Conservation (phyloP, 2,113 vertebrate species). For the Phaetusa simplex region DNA sequence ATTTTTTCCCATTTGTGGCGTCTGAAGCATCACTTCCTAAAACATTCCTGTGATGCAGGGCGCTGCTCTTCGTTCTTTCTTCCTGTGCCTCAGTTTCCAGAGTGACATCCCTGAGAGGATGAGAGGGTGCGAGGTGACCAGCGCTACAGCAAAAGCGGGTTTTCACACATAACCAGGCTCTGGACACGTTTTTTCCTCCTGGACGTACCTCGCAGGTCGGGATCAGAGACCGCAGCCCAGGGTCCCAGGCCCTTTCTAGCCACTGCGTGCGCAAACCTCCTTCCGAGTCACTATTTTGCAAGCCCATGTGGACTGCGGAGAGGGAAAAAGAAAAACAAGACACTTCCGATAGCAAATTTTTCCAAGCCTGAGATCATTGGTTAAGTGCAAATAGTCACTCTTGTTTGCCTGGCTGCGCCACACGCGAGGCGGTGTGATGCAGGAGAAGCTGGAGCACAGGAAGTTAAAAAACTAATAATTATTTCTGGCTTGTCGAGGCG, state of each 20-base stretch:
- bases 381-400: slow-evolving; percentile 3
- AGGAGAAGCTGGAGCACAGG: not conserved
- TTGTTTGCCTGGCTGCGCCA: not conserved
- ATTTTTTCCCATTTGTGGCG: not conserved
- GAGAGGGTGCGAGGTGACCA: not conserved
- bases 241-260: not conserved
- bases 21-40: not conserved
- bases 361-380: slow-evolving; percentile 36
- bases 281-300: not conserved
- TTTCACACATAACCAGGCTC: not conserved
- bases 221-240: not conserved
- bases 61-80: not conserved
- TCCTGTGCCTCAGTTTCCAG: not conserved
- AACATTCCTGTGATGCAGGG: not conserved
- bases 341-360: not conserved
- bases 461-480: not conserved
- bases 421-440: not conserved
- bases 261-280: not conserved
- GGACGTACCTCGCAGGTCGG: not conserved
- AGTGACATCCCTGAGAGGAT: not conserved
- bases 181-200: not conserved
- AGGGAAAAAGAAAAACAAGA: slow-evolving; percentile 22
- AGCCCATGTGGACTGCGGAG: not conserved
- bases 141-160: not conserved
- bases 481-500: not conserved